phyloP scores from a whole-genome alignment of 2,797 vertebrate genomes.

The Hydrophis major region DNA sequence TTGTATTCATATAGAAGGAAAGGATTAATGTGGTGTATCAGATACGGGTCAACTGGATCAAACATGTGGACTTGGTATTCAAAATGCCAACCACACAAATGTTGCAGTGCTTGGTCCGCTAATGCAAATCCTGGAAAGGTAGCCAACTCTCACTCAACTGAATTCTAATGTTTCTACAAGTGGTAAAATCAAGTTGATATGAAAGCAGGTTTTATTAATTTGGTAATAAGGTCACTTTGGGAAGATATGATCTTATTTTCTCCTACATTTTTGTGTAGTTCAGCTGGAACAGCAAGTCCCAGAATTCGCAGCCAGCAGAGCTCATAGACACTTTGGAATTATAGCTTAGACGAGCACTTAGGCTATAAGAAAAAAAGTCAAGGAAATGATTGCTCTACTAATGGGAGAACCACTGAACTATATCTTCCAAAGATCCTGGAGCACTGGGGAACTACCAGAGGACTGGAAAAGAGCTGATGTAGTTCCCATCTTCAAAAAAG shows the following conservation, averaged over 20 bases:
- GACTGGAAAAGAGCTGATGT: no score
- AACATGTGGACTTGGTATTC: neutral
- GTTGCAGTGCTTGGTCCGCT: neutral
- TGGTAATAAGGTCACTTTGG: neutral
- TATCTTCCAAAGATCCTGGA: no score
- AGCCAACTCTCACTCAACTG: neutral
- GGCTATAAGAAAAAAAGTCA: no score
- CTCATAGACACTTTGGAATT: neutral
- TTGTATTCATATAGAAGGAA: neutral
- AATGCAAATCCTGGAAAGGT: neutral
- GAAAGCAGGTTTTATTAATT: neutral
- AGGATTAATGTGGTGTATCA: neutral
- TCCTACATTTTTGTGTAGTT: neutral
- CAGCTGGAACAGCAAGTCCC: neutral
- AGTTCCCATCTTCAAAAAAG: no score
- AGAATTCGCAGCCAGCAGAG: neutral
- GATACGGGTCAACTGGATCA: neutral
- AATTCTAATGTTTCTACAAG: neutral
- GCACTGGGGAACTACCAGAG: no score
- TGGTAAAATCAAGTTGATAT: neutral
- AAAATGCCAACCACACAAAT: neutral
- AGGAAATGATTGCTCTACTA: no score
- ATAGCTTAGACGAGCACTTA: neutral
- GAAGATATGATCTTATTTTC: neutral
- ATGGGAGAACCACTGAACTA: no score